Base-by-base conservation (phyloP, 2,888 invertebrate species). In the Margaritifera margaritifera region DNA sequence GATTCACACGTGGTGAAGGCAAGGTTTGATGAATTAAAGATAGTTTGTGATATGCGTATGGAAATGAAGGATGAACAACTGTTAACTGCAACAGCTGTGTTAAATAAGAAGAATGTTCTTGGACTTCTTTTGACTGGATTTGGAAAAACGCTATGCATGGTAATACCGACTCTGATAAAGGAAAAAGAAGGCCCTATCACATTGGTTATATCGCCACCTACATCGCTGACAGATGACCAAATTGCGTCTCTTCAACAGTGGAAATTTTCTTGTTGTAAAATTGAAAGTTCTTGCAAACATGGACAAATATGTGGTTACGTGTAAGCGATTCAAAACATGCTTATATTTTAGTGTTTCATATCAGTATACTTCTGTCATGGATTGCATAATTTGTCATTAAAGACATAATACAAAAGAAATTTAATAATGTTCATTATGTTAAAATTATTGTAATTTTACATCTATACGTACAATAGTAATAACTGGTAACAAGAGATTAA, bases 121-220 rank as follows among this genome's bases (percentile, higher is more conserved):
- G 56, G 71, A 2, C 60, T 72, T n/a, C 51, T 68, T 18, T 65
- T 65, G 5, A 72, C 64, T 25, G 71, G 68, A 8, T 68, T 59
- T 54, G 71, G 71, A 55, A 72, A 72, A 61, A 72, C 72, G 19
- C 25, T 69, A 22, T 66, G 66, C 20, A 65, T 69, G 53, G 61
- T 69, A 20, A 51, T 61, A 27, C 62, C 65, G 50, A 18, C 56
- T 15, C 66, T 64, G 11, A 18, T 60, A 3, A 51, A 19, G 27
- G 52, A 61, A 27, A 64, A 25, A 25, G 4, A 24, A 8, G 53
- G 24, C 6, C 51, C 53, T 20, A 66, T 69, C 4, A 66, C 68
- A 53, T 24, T 72, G 25, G 52, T 72, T 19, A 63, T 68, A 15
- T 72, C 68, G n/a, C 68, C 72, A 20, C 51, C 69, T 0, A 25